Base-by-base conservation (phyloP, 2,113 vertebrate species). In the Microcebus ravelobensis region DNA sequence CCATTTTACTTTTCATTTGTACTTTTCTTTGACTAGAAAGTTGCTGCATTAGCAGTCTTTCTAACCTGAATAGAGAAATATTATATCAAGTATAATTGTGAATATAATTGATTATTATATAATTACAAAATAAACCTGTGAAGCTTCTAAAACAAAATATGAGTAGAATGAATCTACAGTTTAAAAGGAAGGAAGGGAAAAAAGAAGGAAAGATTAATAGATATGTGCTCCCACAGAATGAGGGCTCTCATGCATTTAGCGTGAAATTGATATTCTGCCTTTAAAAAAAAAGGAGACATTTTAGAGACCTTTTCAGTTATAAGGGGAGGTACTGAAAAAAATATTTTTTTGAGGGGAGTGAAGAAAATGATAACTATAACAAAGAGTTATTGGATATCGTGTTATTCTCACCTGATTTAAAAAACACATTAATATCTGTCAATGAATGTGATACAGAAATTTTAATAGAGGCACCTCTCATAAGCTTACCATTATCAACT, bases 231-330 rank as follows among this genome's bases (percentile, higher is more conserved):
- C 61, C 85, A 92, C 65, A 77, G 90, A 97, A 97, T 88, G 95
- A 67, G 89, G 17, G 89, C 94, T 95, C 81, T 82, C 93, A 7
- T 97, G 89, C 79, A 96, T 97, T 97, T 94, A 96, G 88, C 82
- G 91, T 61, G 95, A 98, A 98, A 68, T 25, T 61, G 83, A 93
- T 97, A 94, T 96, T 96, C 71, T 67, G 96, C 97, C 94, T 96
- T 97, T 98, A 96, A 97, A 97, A 14, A 96, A 96, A 61, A 95
- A 81, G 55, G 8, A 98, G 82, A 65, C 73, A 96, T 95, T 98
- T 97, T 36, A 94, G 95, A 97, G 80, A 92, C 71, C 95, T 98
- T 98, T 94, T 89, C 67, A 81, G 87, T 89, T 96, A 84, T 65
- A 93, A 93, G 34, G 25, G 88, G 5, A 83, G 77, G 42, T 63